Evolutionary conservation across 2,797 vertebrate genomes (phyloP).

Genomic region (Silurus aristotelis): DNA sequence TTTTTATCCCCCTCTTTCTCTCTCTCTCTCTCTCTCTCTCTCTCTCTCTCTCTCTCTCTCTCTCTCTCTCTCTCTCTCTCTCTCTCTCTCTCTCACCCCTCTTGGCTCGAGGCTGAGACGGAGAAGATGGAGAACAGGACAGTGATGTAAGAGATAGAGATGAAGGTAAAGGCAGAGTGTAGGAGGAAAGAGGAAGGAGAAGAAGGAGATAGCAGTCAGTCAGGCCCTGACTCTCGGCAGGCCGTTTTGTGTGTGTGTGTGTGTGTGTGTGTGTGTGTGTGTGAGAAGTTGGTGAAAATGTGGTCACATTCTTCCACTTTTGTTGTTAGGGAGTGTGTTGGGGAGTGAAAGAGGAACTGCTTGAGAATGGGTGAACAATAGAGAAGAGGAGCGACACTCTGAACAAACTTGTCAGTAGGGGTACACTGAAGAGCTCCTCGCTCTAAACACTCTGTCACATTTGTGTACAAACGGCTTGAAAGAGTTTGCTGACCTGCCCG

Average conservation of each 20-base stretch:
- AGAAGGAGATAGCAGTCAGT: slow-evolving; percentile 58
- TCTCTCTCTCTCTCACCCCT: slow-evolving; percentile 35
- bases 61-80: neutral
- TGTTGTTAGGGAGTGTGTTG: slow-evolving; percentile 82
- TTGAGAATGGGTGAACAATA: slow-evolving; percentile 85
- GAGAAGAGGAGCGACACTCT: slow-evolving; percentile 92
- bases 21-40: neutral
- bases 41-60: slow-evolving; percentile 31
- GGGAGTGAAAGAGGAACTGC: slow-evolving; percentile 79
- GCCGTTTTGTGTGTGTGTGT: slow-evolving; percentile 47
- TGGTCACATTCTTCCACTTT: slow-evolving; percentile 88
- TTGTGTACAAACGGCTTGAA: slow-evolving; percentile 99
- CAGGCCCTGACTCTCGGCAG: neutral
- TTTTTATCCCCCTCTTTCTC: slow-evolving; percentile 38
- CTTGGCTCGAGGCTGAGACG: neutral
- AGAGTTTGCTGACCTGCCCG: slow-evolving; percentile 97
- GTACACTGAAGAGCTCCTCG: slow-evolving; percentile 85
- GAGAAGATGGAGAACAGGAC: slow-evolving; percentile 24
- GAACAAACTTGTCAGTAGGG: slow-evolving; percentile 93
- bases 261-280: slow-evolving; percentile 33
- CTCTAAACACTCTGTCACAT: slow-evolving; percentile 95
- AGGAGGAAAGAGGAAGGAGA: slow-evolving; percentile 59
- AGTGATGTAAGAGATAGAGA: neutral
- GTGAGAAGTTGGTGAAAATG: slow-evolving; percentile 74
- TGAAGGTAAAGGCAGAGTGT: slow-evolving; percentile 2